These are phyloP conservation scores for Colinus virginianus DNA, from an alignment of 2,113 vertebrate species.

Conservation along the genomic window DNA sequence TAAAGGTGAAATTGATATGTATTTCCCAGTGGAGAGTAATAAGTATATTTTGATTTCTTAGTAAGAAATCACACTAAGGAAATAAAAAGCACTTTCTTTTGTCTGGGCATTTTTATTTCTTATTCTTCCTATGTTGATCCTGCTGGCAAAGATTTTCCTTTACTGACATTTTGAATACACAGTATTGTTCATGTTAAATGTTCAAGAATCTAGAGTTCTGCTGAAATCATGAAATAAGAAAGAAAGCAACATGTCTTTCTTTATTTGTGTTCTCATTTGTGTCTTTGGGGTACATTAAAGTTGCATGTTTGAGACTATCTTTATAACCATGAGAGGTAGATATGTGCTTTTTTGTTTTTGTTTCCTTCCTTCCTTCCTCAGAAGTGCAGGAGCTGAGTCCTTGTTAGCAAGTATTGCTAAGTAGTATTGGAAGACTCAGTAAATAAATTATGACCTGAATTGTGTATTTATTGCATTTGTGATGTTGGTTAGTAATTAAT, in stretches of 20 bases:
- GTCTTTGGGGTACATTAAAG: neutral
- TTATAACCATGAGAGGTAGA: neutral
- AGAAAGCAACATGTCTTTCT: neutral
- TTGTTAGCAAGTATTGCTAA: neutral
- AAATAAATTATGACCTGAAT: neutral
- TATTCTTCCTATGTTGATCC: neutral
- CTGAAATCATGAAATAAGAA: neutral
- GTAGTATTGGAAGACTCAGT: neutral
- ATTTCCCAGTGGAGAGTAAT: slow-evolving; percentile 40
- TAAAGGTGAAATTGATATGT: slow-evolving; percentile 53
- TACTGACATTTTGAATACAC: neutral
- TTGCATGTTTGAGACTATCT: neutral
- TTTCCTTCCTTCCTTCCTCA: neutral
- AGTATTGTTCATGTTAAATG: neutral
- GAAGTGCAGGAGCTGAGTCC: neutral
- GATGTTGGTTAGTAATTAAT: slow-evolving; percentile 3
- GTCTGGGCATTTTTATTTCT: neutral
- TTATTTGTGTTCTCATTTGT: neutral
- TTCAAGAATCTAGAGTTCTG: neutral
- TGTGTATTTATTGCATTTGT: neutral
- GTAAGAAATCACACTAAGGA: neutral
- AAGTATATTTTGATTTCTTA: slow-evolving; percentile 45
- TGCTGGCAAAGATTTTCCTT: slow-evolving; percentile 1
- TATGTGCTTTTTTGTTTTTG: neutral
- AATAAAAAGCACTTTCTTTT: neutral